These are phyloP conservation scores for Pungitius pungitius DNA, from an alignment of 2,113 vertebrate genomes.

Conservation along the genomic window DNA sequence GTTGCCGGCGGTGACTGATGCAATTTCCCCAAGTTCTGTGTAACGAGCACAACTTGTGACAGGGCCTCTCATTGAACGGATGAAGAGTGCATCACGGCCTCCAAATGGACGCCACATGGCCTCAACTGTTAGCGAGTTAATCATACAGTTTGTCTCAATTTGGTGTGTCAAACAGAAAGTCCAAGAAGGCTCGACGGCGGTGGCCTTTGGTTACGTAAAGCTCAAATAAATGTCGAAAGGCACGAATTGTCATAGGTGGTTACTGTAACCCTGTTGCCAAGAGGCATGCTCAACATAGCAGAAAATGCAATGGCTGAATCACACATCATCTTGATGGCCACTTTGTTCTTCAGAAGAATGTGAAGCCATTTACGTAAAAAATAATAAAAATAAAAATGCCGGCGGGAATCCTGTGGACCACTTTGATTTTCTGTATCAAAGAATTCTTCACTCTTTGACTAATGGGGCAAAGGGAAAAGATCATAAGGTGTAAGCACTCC, in stretches of 20 bases:
- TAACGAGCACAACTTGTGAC: slow-evolving; percentile 19
- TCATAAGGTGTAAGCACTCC: neutral
- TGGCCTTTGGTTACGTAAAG: slow-evolving; percentile 46
- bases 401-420: neutral
- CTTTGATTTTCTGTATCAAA: neutral
- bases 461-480: neutral
- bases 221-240: slow-evolving; percentile 47
- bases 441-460: neutral
- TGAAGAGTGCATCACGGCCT: slow-evolving; percentile 26
- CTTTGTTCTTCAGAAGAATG: slow-evolving; percentile 24
- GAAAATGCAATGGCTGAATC: slow-evolving; percentile 59
- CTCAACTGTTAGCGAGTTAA: slow-evolving; percentile 9
- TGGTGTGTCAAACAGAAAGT: slow-evolving; percentile 13
- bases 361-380: slow-evolving; percentile 2
- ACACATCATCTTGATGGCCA: slow-evolving; percentile 48
- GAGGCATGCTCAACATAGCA: slow-evolving; percentile 51
- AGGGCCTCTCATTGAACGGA: slow-evolving; percentile 1
- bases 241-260: slow-evolving; percentile 23
- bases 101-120: neutral
- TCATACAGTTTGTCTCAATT: slow-evolving; percentile 23
- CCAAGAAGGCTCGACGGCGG: slow-evolving; percentile 16
- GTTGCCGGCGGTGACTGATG: slow-evolving; percentile 31
- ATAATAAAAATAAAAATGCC: neutral
- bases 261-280: slow-evolving; percentile 40
- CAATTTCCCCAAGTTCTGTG: slow-evolving; percentile 24